Base-by-base conservation (phyloP, 2,797 vertebrate species). In the Myripristis murdjan region DNA sequence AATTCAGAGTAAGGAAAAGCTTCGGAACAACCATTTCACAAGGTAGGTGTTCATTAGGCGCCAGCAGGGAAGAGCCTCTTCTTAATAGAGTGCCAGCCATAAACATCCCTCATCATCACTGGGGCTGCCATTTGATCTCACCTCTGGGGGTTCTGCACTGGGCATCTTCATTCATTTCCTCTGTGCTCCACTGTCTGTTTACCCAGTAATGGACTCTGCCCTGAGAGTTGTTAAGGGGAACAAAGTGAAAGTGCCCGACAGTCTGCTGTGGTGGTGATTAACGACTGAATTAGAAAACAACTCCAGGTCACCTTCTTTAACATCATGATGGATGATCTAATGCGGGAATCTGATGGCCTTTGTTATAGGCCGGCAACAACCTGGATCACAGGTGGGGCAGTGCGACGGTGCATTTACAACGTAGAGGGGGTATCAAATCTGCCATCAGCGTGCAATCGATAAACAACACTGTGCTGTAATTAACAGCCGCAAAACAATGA, bases 81-180 rank as follows among this genome's bases (percentile, higher is more conserved):
- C 84, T 89, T 90, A 90, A 93, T 89, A 87, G 88, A 92, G 90
- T 81, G 84, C 55, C 80, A 63, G 81, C 75, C 83, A 90, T 90
- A 92, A 93, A 89, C 91, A 92, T 91, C 82, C 80, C 89, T 93
- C 92, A 90, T 91, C 87, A 91, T 92, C 85, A 88, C 68, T 33
- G 33, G 70, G 64, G 77, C 78, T 52, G 85, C 90, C 80, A 89
- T 87, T 91, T 88, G 86, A 89, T 91, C 89, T 83, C 86, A 92
- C 91, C 89, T 92, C 83, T 79, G 90, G 90, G 91, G 83, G 77
- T 83, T 82, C 70, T 53, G 68, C 43, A 39, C 72, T 5, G 83
- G 77, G 87, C 86, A 77, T 84, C 89, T 87, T 86, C 90, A 87
- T 87, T 88, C 86, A 81, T 89, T 92, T 85, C 83, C 84, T 79